Base-by-base conservation (phyloP, 2,797 vertebrate species). In the Rhynchonycteris naso region DNA sequence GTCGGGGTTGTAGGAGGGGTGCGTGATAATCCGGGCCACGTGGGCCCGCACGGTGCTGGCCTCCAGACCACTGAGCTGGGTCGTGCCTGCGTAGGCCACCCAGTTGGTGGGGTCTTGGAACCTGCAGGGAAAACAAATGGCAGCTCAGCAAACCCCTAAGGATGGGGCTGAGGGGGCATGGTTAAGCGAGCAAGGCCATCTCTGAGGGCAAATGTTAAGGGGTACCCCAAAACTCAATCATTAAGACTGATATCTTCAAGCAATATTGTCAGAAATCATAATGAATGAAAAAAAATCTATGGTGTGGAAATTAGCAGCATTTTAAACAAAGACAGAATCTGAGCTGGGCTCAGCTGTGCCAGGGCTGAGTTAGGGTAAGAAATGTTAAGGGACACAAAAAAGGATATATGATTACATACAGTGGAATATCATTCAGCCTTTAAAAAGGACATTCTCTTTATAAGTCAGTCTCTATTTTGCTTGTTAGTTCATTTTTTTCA, bases 1-100 rank as follows among this genome's bases (percentile, higher is more conserved):
- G 97, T 98, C 97, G 0, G 98, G 69, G 10, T 99, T 96, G 95
- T 99, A 99, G 88, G 97, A 94, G 1, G 99, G 99, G 95, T 99
- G 99, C 7, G 98, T 97, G 71, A 98, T 50, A 97, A 99, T 98
- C 4, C 98, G 98, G 21, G 98, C 98, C 93, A 99, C 99, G 43
- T 98, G 98, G 7, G 98, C 95, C 4, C 91, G 97, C 95, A 97
- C 98, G 0, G 99, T 90, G 43, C 98, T 84, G 0, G 97, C 33
- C 84, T 99, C 99, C 0, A 96, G 95, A 6, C 98, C 98, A 5
- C 97, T 98, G 78, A 99, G 98, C 63, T 97, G 97, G 2, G 96
- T 99, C 21, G 98, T 98, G 38, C 99, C 99, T 0, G 99, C 98
- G 58, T 99, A 97, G 50, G 99, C 99, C 2, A 98, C 98, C 99